Evolutionary conservation across 2,113 vertebrate genomes (phyloP), one percentile per base, ranked within the genome.

Genomic region (Lagenorhynchus albirostris): DNA sequence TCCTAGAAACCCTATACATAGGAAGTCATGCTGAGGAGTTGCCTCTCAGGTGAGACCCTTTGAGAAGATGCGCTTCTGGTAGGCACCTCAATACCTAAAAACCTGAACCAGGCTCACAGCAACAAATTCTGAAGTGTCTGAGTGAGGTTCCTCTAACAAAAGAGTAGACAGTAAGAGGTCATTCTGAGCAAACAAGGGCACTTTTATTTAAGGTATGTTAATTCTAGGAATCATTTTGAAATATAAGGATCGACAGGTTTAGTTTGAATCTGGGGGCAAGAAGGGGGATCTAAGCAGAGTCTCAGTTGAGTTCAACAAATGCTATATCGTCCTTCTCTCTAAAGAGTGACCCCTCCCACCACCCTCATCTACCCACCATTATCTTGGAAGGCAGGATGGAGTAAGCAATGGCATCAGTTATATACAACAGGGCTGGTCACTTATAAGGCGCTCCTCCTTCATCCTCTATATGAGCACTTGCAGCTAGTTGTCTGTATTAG

Each of bases 341-440:
- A 14, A 68, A 23, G 33, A 62, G 6, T 14, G 26, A 76, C 33
- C 5, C 14, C 6, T 36, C 33, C 8, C 5, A 31, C 21, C 0
- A 0, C 1, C 36, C 44, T 63, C 13, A 3, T 5, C 53, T 20
- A 29, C 11, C 6, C 0, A 2, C 21, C 14, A 14, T 53, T 53
- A 41, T 29, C 3, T 2, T 41, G 20, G 41, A 86, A 12, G 71
- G 33, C 5, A 76, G 53, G 44, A 29, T 31, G 26, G 23, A 84
- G 6, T n/a, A 76, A 15, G 6, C 58, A 62, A 20, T 1, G 10
- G 31, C 8, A 2, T 53, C 0, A 1, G 2, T 11, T 82, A 36
- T 47, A 63, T 36, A 41, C 53, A 44, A 33, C 18, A 25, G 4
- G 29, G 21, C 13, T 82, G 26, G 4, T 67, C 29, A 36, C 26